Base-by-base conservation (phyloP, 2,888 invertebrate genomes). In the Rutpela maculata region DNA sequence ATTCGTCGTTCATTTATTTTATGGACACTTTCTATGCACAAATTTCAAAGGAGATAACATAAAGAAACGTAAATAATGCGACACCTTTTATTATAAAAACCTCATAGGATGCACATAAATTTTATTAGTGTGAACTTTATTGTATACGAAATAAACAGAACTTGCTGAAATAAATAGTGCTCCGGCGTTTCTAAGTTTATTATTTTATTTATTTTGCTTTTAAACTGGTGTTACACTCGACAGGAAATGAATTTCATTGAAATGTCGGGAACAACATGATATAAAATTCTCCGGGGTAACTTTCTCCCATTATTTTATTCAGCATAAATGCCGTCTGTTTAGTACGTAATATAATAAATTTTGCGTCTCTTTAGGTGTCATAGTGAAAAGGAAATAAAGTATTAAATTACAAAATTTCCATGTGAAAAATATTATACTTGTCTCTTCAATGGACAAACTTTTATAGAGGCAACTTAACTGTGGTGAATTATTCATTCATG, bases 151-250 rank as follows among this genome's bases (percentile, higher is more conserved):
- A 50, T 50, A 50, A 50, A 50, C 5, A 50, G n/a, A 50, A 50
- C n/a, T 50, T 3, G 50, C 4, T n/a, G 50, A 50, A 50, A 50
- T 50, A 50, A 50, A 50, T n/a, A 50, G n/a, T 50, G n/a, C n/a
- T 50, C 4, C 2, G 50, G 50, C 7, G n/a, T 50, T 50, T 50
- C 50, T n/a, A 15, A 43, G 50, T 50, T 50, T 50, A n/a, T 50
- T 50, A 50, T 12, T 50, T 50, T 50, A 50, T 50, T 50, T 50
- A 50, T 50, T 50, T 50, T 50, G 6, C 15, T 50, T 50, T 50
- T 50, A 50, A 50, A 50, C 50, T 50, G 50, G n/a, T 50, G 50
- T 50, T 50, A 50, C n/a, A n/a, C 50, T n/a, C 50, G 50, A 50
- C 50, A 50, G 50, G 50, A n/a, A 50, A 50, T 50, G n/a, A 50